Percentiles rank a stretch among this genome's conserved stretches.
Evolutionary conservation across 2,113 vertebrate species (phyloP).

Genomic region (Sigmodon hispidus): DNA sequence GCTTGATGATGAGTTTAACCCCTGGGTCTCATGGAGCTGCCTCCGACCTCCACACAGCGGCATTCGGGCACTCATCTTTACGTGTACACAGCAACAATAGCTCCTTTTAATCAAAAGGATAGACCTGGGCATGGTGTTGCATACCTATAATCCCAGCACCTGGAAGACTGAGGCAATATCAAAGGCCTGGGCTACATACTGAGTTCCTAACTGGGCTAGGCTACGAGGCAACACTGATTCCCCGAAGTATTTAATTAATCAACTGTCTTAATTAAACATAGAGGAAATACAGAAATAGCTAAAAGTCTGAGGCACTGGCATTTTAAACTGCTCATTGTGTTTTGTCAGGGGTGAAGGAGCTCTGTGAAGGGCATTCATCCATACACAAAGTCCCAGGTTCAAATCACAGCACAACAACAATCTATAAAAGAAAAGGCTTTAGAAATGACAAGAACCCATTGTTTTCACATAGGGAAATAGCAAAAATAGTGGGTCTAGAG

Average conservation of each 20-base stretch:
- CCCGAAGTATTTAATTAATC: background rate
- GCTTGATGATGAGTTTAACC: background rate
- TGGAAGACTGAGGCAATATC: background rate
- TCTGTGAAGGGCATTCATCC: background rate
- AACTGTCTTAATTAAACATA: background rate
- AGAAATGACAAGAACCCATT: background rate
- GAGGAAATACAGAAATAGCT: background rate
- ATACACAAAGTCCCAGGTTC: background rate
- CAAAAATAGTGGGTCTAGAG: background rate
- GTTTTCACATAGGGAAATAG: conserved; percentile 13
- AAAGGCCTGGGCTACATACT: background rate
- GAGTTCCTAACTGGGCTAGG: background rate
- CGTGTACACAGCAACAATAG: background rate
- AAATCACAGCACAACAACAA: background rate
- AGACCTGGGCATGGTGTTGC: background rate
- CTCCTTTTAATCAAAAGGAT: background rate
- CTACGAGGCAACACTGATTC: background rate
- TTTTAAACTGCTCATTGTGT: background rate
- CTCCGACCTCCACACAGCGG: background rate
- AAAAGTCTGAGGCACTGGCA: background rate
- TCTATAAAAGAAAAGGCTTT: background rate
- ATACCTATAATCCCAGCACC: background rate
- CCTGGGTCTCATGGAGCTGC: background rate
- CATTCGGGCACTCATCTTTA: background rate
- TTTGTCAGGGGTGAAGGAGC: background rate